Conservation (phyloP, 2,797 vertebrate species). For the Octomys mimax region DNA sequence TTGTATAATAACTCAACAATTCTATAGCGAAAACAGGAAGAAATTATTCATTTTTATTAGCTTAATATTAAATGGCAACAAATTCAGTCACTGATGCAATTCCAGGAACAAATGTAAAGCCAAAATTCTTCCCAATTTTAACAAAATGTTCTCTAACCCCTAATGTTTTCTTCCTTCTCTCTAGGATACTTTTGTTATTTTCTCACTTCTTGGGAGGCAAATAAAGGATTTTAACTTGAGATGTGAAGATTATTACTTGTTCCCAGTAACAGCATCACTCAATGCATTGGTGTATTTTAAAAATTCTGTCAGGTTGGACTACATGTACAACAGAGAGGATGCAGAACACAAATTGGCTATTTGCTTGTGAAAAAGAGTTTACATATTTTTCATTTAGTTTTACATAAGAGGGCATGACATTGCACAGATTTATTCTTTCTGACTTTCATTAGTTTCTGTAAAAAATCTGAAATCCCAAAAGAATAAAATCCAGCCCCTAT, state of each 20-base stretch:
- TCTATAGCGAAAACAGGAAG: not conserved
- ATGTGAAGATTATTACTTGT: conserved; percentile 1
- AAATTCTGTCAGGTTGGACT: not conserved
- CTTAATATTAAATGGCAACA: not conserved
- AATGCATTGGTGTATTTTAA: not conserved
- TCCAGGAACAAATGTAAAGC: not conserved
- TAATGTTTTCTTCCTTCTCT: not conserved
- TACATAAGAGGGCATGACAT: not conserved
- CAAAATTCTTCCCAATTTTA: not conserved
- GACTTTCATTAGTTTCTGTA: not conserved
- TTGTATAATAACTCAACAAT: not conserved
- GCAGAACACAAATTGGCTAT: not conserved
- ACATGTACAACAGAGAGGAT: not conserved
- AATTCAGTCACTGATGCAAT: not conserved
- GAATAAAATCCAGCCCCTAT: not conserved
- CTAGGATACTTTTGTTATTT: not conserved
- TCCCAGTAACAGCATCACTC: not conserved
- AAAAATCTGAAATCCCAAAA: not conserved
- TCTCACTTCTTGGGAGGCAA: not conserved
- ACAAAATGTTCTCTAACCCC: not conserved
- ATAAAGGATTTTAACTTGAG: not conserved
- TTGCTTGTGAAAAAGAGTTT: not conserved
- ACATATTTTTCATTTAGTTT: not conserved
- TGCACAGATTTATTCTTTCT: not conserved
- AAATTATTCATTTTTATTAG: not conserved